phyloP scores from a whole-genome alignment of 2,797 vertebrate species.

The Carapus acus region DNA sequence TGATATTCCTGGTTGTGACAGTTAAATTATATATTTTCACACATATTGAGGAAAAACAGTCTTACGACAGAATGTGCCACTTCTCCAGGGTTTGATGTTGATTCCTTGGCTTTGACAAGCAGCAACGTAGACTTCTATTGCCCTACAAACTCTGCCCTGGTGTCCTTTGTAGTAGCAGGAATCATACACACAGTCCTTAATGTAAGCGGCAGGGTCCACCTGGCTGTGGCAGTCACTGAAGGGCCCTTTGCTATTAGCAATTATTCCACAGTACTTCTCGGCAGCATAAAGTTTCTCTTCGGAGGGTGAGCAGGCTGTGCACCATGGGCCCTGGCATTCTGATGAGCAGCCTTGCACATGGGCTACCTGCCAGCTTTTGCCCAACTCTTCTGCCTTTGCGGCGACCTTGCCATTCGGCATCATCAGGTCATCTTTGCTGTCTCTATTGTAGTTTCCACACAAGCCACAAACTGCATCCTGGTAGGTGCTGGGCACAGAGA shows the following conservation, averaged over 20 bases:
- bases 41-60: too few species aligned
- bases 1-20: too few species aligned
- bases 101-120: slow-evolving; percentile 57
- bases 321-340: slow-evolving; percentile 52
- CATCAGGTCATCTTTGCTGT: slow-evolving; percentile 58
- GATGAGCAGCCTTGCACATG: slow-evolving; percentile 33
- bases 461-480: slow-evolving; percentile 65
- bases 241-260: slow-evolving; percentile 53
- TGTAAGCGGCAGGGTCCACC: slow-evolving; percentile 43
- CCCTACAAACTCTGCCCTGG: slow-evolving; percentile 47
- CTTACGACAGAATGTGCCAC: slow-evolving; percentile 42
- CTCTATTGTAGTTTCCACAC: slow-evolving; percentile 71
- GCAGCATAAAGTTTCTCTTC: slow-evolving; percentile 21
- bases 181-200: slow-evolving; percentile 65
- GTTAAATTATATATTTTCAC: too few species aligned
- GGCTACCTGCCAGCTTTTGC: slow-evolving; percentile 66
- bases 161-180: slow-evolving; percentile 55
- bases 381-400: slow-evolving; percentile 38
- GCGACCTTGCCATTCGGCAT: slow-evolving; percentile 15
- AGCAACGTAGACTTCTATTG: slow-evolving; percentile 58
- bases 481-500: slow-evolving; percentile 60
- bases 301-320: slow-evolving; percentile 21
- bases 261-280: slow-evolving; percentile 40
- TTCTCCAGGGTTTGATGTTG: slow-evolving; percentile 59
- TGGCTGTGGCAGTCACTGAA: slow-evolving; percentile 58